A percentile compares a stretch with the other conserved stretches of the same genome.
Evolutionary conservation across 2,888 invertebrate genomes (phyloP).

Genomic region (Octonoba sinensis): DNA sequence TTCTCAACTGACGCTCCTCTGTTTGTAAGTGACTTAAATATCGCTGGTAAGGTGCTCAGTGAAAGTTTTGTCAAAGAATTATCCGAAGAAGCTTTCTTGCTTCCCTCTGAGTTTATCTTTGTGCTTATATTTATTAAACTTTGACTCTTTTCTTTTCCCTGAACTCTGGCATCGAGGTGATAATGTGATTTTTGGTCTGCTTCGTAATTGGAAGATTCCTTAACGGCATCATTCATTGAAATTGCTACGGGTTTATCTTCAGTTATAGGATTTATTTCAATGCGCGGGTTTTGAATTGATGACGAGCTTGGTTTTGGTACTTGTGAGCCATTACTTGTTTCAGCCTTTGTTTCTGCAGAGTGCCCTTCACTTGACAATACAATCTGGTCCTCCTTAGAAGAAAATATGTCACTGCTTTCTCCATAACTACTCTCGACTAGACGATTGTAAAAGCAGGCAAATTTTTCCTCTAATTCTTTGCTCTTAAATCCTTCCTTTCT

Average conservation of each 20-base stretch:
- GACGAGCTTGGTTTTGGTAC: not conserved
- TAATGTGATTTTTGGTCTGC: constrained; percentile 5
- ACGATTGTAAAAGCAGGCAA: constrained; percentile 65
- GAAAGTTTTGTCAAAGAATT: constrained; percentile 63
- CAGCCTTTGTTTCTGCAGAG: constrained; percentile 17
- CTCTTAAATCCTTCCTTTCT: constrained; percentile 60
- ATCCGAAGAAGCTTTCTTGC: constrained; percentile 63
- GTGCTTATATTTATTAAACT: constrained; percentile 48
- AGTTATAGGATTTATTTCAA: constrained; percentile 54
- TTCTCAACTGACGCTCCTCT: constrained; percentile 28
- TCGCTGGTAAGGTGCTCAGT: constrained; percentile 38
- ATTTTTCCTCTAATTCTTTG: constrained; percentile 64
- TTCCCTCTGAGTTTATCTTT: constrained; percentile 12
- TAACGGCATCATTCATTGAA: not conserved
- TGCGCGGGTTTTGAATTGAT: constrained; percentile 32
- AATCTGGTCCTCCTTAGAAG: constrained; percentile 64
- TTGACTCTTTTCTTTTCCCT: constrained; percentile 31
- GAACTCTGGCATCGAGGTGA: constrained; percentile 18
- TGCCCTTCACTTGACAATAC: constrained; percentile 58
- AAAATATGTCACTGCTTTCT: constrained; percentile 62
- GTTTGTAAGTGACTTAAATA: constrained; percentile 62
- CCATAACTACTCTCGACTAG: constrained; percentile 64
- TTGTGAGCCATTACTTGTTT: not conserved
- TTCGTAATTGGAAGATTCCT: not conserved
- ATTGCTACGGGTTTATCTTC: constrained; percentile 18